Conservation (phyloP, 2,113 vertebrate genomes). For the Hippocampus abdominalis region DNA sequence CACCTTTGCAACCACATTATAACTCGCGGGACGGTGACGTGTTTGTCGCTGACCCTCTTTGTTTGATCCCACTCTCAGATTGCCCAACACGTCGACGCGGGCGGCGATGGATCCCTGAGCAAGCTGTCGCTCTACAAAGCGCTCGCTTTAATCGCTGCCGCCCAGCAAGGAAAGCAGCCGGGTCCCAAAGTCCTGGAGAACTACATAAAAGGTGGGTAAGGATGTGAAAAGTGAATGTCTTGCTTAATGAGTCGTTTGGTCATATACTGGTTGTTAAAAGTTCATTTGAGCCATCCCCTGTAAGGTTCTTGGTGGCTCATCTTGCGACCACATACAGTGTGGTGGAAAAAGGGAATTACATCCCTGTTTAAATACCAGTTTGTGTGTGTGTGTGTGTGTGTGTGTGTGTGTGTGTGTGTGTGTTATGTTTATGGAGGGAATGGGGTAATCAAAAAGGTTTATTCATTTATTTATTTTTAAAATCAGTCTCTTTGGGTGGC, state of each 20-base stretch:
- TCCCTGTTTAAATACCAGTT: too few relatives aligned
- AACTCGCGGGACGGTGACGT: constrained; percentile 21
- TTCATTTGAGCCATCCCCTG: constrained; percentile 3
- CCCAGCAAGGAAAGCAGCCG: constrained; percentile 76
- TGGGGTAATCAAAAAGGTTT: too few relatives aligned
- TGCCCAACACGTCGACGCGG: constrained; percentile 62
- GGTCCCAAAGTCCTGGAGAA: constrained; percentile 73
- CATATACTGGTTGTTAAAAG: constrained; percentile 24
- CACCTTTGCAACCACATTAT: constrained; percentile 19
- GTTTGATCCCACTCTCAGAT: constrained; percentile 58
- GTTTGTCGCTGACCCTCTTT: constrained; percentile 23
- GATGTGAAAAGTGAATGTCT: constrained; percentile 17
- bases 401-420: too few relatives aligned
- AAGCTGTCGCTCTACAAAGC: constrained; percentile 73
- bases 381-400: neutral
- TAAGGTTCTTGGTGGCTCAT: neutral
- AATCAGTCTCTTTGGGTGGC: too few relatives aligned
- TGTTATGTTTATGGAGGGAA: too few relatives aligned
- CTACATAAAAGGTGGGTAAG: constrained; percentile 69
- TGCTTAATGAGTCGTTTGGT: constrained; percentile 48
- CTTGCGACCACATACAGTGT: neutral
- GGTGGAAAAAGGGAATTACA: neutral
- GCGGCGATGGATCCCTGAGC: constrained; percentile 66
- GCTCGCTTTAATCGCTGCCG: constrained; percentile 72
- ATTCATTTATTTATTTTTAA: too few relatives aligned